Evolutionary conservation across 2,113 vertebrate species (phyloP).

Genomic region (Salvelinus alpinus): DNA sequence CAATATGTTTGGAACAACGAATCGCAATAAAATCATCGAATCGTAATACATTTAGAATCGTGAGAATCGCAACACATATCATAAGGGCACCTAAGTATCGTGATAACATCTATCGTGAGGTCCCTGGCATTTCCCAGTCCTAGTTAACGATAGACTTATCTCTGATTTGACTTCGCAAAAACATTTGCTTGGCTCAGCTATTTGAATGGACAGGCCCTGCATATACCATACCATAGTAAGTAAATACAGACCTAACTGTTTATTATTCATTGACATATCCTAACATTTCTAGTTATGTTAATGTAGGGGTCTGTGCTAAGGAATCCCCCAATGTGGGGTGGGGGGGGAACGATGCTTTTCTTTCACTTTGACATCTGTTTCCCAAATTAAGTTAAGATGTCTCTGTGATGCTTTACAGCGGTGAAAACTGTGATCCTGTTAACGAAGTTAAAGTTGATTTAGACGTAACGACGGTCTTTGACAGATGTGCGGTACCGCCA

Average conservation of each 20-base stretch:
- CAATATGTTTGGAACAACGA: too few species aligned
- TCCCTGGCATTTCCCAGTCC: background rate
- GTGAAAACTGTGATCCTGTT: slow-evolving; percentile 1
- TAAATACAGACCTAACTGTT: background rate
- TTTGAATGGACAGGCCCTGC: background rate
- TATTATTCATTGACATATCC: background rate
- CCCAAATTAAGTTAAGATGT: background rate
- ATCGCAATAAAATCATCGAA: too few species aligned
- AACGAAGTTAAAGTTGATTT: slow-evolving; percentile 40
- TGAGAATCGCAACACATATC: too few species aligned
- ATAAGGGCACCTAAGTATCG: too few species aligned
- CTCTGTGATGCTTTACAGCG: slow-evolving; percentile 4
- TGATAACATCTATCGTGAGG: too few species aligned
- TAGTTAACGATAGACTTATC: background rate
- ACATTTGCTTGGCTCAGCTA: background rate
- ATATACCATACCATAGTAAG: background rate
- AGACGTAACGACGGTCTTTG: slow-evolving; percentile 23
- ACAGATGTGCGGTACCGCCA: slow-evolving; percentile 20
- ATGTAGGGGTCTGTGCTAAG: background rate
- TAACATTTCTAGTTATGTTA: background rate
- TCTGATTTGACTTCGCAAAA: background rate
- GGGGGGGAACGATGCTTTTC: background rate
- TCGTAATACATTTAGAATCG: too few species aligned
- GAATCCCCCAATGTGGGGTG: background rate
- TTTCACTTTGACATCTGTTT: slow-evolving; percentile 5